These are phyloP conservation scores for Dendroctonus valens DNA, from an alignment of 1,140 invertebrate genomes.

Conservation along the genomic window DNA sequence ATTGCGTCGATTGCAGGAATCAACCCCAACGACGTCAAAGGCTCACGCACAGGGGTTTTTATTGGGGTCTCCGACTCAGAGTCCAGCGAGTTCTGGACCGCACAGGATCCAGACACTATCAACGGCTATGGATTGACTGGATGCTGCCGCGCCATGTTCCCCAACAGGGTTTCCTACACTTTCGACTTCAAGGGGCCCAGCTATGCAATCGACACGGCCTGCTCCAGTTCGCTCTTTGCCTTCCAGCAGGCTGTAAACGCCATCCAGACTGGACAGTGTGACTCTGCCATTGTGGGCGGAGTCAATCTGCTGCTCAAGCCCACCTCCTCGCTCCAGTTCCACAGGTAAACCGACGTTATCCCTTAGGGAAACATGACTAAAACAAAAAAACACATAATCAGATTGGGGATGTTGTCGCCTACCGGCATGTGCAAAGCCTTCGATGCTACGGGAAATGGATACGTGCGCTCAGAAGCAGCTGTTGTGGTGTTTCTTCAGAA, in stretches of 20 bases:
- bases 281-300: slow-evolving; percentile 90
- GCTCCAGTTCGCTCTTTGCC: slow-evolving; percentile 88
- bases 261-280: slow-evolving; percentile 83
- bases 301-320: slow-evolving; percentile 83
- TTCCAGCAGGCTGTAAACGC: slow-evolving; percentile 82
- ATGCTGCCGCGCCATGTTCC: slow-evolving; percentile 91
- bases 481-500: slow-evolving; percentile 82
- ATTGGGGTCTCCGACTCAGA: slow-evolving; percentile 86
- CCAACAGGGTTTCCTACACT: slow-evolving; percentile 92
- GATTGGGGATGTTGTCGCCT: slow-evolving; percentile 84
- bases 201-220: slow-evolving; percentile 92
- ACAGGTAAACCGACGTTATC: slow-evolving; percentile 50
- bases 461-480: slow-evolving; percentile 87
- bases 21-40: slow-evolving; percentile 77
- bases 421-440: slow-evolving; percentile 93
- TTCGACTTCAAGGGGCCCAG: slow-evolving; percentile 93
- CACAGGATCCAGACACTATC: slow-evolving; percentile 66
- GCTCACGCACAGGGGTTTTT: slow-evolving; percentile 86
- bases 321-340: slow-evolving; percentile 87
- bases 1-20: slow-evolving; percentile 55
- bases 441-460: slow-evolving; percentile 86
- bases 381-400: neutral
- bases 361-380: neutral
- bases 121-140: slow-evolving; percentile 93
- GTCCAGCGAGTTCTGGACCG: slow-evolving; percentile 77